Base-by-base conservation (phyloP, 1,140 invertebrate species). In the Cardiocondyla obscurior region DNA sequence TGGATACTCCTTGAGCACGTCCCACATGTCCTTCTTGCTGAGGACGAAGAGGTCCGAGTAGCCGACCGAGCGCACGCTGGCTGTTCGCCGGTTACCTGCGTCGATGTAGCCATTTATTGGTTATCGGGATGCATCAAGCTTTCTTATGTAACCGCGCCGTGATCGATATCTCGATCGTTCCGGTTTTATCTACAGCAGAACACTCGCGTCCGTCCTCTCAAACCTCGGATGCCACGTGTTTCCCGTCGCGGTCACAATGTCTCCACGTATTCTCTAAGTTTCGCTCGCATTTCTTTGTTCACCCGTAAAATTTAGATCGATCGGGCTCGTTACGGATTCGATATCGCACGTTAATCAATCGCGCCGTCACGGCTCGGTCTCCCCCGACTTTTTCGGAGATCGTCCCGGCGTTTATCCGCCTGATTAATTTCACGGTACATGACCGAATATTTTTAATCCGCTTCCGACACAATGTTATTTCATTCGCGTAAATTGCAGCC, bases 11-110 rank as follows among this genome's bases (percentile, higher is more conserved):
- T 99, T 99, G 64, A 99, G 95, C 33, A 99, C 99, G 94, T 99
- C 99, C 99, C 99, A 99, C 97, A 99, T 98, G 94, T 99, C 99
- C 94, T 99, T 98, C 96, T 99, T 99, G 92, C 98, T 98, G 64
- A 99, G 96, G 88, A 99, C 98, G 95, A 99, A 99, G 79, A 99
- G 95, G 94, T 99, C 99, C 90, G 98, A 99, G 95, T 99, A 99
- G 83, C 99, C 99, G 58, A 99, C 99, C 44, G 98, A 99, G 85
- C 98, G 96, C 81, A 99, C 99, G 86, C 97, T 98, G 79, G 98
- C 98, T 93, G 98, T 99, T 93, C 98, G 96, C 92, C 98, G 96
- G 95, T 99, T 99, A 92, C 99, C 98, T 98, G 95, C 92, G 89
- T 92, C 89, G 89, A 94, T 92, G 92, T 93, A 94, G 93, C 92